Percentiles rank a stretch among this genome's conserved stretches.
phyloP scores from a whole-genome alignment of 2,797 vertebrate genomes.

The Gadopsis bispinosus region DNA sequence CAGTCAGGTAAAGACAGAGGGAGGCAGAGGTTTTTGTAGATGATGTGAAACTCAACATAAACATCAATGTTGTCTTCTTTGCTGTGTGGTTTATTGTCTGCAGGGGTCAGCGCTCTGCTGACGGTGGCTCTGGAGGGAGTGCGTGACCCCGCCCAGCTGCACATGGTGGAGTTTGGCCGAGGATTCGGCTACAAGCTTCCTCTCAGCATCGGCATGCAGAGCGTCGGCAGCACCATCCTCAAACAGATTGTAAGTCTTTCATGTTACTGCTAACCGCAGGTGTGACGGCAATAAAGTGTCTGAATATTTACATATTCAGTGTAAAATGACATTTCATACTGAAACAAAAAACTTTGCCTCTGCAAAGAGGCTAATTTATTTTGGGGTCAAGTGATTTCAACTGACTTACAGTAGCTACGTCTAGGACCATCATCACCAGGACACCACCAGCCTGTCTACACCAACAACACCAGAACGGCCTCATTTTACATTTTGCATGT shows the following conservation, averaged over 20 bases:
- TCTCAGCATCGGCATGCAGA: constrained; percentile 84
- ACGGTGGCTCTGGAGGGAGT: constrained; percentile 86
- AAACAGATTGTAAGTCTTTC: constrained; percentile 89
- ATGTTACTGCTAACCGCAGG: background rate
- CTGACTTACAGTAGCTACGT: background rate
- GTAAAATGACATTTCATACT: background rate
- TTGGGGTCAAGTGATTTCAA: no score
- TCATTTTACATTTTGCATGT: no score
- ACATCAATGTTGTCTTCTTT: background rate
- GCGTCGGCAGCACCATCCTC: constrained; percentile 82
- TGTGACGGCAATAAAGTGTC: background rate
- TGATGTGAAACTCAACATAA: background rate
- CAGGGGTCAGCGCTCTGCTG: constrained; percentile 88
- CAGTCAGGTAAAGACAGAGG: constrained; percentile 54
- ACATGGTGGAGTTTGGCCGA: constrained; percentile 91
- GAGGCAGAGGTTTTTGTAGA: background rate
- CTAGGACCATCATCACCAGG: no score
- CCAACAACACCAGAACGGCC: no score
- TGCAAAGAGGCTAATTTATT: no score
- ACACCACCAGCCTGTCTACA: no score
- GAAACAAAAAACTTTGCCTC: no score
- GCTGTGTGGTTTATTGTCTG: background rate
- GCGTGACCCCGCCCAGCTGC: constrained; percentile 80
- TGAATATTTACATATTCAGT: background rate
- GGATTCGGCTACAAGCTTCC: constrained; percentile 87